phyloP scores from a whole-genome alignment of 92 coral and sea anemone species.

The Metridium senile region DNA sequence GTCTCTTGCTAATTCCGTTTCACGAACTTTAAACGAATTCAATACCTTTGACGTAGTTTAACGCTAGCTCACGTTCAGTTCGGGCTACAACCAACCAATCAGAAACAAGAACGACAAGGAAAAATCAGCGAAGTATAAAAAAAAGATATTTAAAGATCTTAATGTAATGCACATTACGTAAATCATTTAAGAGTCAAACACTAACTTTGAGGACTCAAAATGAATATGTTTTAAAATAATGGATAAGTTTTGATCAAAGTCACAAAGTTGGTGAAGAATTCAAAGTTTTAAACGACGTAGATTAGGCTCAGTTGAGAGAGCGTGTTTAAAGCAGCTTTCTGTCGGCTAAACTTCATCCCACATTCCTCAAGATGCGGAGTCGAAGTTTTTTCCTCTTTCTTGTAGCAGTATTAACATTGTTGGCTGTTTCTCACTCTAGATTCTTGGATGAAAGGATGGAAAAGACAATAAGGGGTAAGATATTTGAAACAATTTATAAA shows the following conservation, averaged over 20 bases:
- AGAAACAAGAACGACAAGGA: not conserved
- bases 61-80: not conserved
- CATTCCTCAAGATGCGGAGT: conserved; percentile 1
- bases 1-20: too few relatives aligned
- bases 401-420: not conserved
- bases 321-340: too few relatives aligned
- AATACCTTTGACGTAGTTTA: too few relatives aligned
- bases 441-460: not conserved
- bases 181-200: not conserved
- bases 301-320: too few relatives aligned
- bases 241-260: too few relatives aligned
- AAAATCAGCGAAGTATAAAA: conserved; percentile 10
- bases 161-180: not conserved
- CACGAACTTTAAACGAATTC: too few relatives aligned
- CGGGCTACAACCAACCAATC: not conserved
- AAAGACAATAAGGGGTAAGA: conserved; percentile 5
- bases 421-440: not conserved
- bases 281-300: too few relatives aligned
- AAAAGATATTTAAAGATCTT: conserved; percentile 8
- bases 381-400: not conserved
- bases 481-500: too few relatives aligned
- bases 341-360: too few relatives aligned
- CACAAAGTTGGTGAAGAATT: too few relatives aligned
- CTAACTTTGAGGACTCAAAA: too few relatives aligned
- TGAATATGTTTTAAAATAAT: too few relatives aligned